Percentiles rank a stretch among this genome's conserved stretches.
Conservation (phyloP, 2,113 vertebrate species). For the Progne subis region DNA sequence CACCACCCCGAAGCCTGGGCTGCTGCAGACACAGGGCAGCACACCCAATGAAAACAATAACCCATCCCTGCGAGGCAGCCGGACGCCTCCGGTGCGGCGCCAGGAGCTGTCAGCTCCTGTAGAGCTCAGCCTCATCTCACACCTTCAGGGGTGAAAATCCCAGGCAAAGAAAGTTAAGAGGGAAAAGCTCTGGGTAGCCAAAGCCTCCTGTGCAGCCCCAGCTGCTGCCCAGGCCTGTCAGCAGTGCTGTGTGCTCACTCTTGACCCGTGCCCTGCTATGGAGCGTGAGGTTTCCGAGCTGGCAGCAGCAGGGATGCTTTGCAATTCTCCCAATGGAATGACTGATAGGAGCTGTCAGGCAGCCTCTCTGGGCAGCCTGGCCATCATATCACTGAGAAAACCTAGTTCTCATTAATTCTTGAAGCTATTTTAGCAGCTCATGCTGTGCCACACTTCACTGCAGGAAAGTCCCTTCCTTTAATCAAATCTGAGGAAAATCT, state of each 20-base stretch:
- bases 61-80: background rate
- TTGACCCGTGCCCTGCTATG: background rate
- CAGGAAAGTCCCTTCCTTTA: background rate
- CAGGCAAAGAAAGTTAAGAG: constrained; percentile 19
- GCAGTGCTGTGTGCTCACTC: background rate
- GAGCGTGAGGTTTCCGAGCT: background rate
- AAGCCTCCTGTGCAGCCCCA: background rate
- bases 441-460: background rate
- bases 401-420: background rate
- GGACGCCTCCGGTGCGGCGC: background rate
- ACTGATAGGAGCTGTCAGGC: constrained; percentile 48
- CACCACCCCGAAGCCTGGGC: background rate
- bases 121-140: constrained; percentile 6
- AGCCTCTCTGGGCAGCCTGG: constrained; percentile 4
- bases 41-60: background rate
- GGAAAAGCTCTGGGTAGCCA: constrained; percentile 18
- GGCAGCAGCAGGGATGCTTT: background rate
- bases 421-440: background rate
- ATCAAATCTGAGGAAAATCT: background rate
- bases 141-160: background rate
- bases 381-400: background rate
- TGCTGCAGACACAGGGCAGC: background rate
- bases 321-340: background rate
- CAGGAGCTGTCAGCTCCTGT: background rate
- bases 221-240: background rate